Evolutionary conservation across 92 coral and sea anemone genomes (phyloP), one percentile per base, ranked within the genome.

Genomic region (Bergia sp.): DNA sequence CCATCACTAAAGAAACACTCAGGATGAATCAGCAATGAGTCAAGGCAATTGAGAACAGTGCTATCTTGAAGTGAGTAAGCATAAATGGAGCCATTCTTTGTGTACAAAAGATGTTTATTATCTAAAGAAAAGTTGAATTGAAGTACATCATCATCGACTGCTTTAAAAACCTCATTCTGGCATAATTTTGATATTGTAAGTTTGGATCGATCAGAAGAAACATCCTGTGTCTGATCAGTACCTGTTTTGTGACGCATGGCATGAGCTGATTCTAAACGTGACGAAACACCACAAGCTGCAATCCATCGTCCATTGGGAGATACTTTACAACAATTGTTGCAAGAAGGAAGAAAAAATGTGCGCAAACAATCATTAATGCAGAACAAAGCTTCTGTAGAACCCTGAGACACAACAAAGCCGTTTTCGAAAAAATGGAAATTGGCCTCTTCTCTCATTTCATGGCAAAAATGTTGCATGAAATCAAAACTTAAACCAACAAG

Each of bases 291-390:
- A 37, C 79, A 75, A 39, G 7, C 7, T 0, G 80, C 80, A 40
- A 76, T 76, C 55, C 80, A 76, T 1, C 3, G 53, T 43, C 80
- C 80, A 76, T 76, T 76, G 9, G 80, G 49, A 53, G 80, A 41
- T 40, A 76, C 80, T 76, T 43, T 41, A 37, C 3, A 41, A 53
- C 80, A 2, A 16, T 0, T 41, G 37, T 13, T 43, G 53, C 11
- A 0, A 2, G 29, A 76, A 76, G 80, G 80, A 6, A 76, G 47
- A 43, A 53, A 42, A 40, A 76, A 0, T 53, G 16, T 8, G 55
- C 47, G n/a, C 18, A 76, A 42, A 76, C 53, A 9, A 39, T 18
- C 80, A 15, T 9, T 42, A 53, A 37, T 0, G 47, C 2, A 76
- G 15, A 76, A 0, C 0, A 76, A 40, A 76, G 2, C 3, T 10